Base-by-base conservation (phyloP, 2,113 vertebrate species). In the Lophius piscatorius region DNA sequence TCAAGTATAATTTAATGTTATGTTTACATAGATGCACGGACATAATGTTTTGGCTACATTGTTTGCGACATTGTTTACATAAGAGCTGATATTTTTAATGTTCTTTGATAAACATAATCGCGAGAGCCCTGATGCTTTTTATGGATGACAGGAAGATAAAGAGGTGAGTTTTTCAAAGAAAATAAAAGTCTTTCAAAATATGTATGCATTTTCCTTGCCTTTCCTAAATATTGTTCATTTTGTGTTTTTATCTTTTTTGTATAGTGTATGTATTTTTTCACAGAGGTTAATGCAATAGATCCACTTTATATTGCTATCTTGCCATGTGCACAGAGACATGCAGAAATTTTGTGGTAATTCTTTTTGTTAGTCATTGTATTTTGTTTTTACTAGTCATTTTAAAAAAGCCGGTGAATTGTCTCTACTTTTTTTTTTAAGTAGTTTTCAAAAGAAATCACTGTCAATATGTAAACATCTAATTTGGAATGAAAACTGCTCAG, bases 151-250 rank as follows among this genome's bases (percentile, higher is more conserved):
- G 50, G 22, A 52, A 63, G 69, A 63, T 78, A 76, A 70, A 82
- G 72, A 63, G 50, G 50, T 59, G 48, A 47, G 69, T 87, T 91
- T 90, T 87, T 87, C n/a, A 36, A 85, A 61, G 54, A 59, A 52
- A 89, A 84, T 86, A 69, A 86, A 81, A 80, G 49, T 60, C 71
- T 88, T 89, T 83, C 57, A 83, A 84, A 86, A 75, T 62, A 71
- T 57, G 45, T 71, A 66, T 78, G 10, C 18, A 8, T 24, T 33
- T 13, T 52, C 12, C 0, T 0, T 6, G 9, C 70, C 5, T 59
- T 23, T 55, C 7, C 34, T 51, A 2, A 36, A 10, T 1, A 31
- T 31, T 10, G 29, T 31, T 11, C n/a, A n/a, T n/a, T n/a, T n/a
- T n/a, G n/a, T n/a, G n/a, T n/a, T n/a, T n/a, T n/a, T n/a, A n/a